Evolutionary conservation across 2,113 vertebrate species (phyloP).

Genomic region (Carassius auratus): DNA sequence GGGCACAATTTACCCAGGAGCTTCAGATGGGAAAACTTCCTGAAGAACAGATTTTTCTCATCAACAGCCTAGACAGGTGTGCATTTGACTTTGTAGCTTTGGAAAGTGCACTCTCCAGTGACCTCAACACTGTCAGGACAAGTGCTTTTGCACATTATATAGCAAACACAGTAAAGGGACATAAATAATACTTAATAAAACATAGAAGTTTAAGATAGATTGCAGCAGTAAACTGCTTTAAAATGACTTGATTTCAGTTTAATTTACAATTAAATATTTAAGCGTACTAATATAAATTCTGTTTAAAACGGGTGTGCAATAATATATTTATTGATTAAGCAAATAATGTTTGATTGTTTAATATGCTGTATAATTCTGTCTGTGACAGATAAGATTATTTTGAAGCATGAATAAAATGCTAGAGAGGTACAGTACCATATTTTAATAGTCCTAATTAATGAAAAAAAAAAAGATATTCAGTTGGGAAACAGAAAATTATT

Average conservation of each 20-base stretch:
- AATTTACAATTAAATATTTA: not conserved
- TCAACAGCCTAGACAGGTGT: slow-evolving; percentile 43
- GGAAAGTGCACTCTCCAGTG: slow-evolving; percentile 44
- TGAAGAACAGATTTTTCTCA: slow-evolving; percentile 43
- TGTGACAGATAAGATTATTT: too few relatives aligned
- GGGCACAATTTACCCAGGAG: slow-evolving; percentile 41
- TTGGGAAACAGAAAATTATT: not conserved
- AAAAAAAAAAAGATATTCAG: not conserved
- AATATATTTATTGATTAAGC: not conserved
- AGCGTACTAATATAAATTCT: not conserved
- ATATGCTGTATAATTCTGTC: too few relatives aligned
- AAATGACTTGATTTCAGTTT: too few relatives aligned
- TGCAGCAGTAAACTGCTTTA: not conserved
- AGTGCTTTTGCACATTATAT: slow-evolving; percentile 54
- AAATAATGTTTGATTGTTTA: too few relatives aligned
- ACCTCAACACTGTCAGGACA: slow-evolving; percentile 43
- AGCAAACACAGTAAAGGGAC: not conserved
- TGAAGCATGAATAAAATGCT: not conserved
- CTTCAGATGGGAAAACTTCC: slow-evolving; percentile 19
- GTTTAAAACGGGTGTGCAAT: not conserved
- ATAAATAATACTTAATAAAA: not conserved
- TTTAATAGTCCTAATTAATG: not conserved
- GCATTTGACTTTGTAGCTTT: slow-evolving; percentile 46
- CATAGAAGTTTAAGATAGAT: slow-evolving; percentile 14
- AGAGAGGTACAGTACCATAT: not conserved